Evolutionary conservation across 2,113 vertebrate genomes (phyloP).

Genomic region (Machaerirhynchus nigripectus): DNA sequence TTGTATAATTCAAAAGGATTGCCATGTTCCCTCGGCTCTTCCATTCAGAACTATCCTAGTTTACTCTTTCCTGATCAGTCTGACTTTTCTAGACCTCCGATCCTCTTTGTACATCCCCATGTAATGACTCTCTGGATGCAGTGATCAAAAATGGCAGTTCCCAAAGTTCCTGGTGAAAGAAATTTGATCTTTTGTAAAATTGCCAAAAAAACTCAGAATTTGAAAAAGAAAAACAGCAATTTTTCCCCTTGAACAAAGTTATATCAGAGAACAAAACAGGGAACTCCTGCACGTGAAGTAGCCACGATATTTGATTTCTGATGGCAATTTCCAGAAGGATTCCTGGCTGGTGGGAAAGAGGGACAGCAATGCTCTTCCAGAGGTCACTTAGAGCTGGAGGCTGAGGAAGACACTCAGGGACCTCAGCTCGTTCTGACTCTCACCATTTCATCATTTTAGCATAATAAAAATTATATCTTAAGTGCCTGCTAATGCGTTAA

Average conservation of each 20-base stretch:
- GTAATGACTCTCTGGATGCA: neutral
- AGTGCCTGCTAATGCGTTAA: neutral
- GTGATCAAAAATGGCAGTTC: neutral
- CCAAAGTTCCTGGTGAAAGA: neutral
- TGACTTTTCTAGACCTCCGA: neutral
- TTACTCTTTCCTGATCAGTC: neutral
- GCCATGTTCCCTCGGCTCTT: neutral
- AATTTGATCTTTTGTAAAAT: neutral
- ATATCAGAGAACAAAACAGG: neutral
- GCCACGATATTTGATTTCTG: fast-evolving
- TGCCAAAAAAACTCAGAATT: fast-evolving
- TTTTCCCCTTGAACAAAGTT: neutral
- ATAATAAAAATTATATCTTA: neutral
- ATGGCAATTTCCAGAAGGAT: neutral
- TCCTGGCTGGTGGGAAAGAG: neutral
- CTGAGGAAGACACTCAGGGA: neutral
- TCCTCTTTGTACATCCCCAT: neutral
- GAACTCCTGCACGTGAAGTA: neutral
- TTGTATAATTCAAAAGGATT: neutral
- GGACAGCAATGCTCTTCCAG: neutral
- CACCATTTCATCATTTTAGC: neutral
- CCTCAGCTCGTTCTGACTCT: neutral
- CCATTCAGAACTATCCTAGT: neutral
- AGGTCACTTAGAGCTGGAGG: neutral
- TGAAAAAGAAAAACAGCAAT: neutral